phyloP scores from a whole-genome alignment of 2,113 vertebrate species.

The Hyaena hyaena region DNA sequence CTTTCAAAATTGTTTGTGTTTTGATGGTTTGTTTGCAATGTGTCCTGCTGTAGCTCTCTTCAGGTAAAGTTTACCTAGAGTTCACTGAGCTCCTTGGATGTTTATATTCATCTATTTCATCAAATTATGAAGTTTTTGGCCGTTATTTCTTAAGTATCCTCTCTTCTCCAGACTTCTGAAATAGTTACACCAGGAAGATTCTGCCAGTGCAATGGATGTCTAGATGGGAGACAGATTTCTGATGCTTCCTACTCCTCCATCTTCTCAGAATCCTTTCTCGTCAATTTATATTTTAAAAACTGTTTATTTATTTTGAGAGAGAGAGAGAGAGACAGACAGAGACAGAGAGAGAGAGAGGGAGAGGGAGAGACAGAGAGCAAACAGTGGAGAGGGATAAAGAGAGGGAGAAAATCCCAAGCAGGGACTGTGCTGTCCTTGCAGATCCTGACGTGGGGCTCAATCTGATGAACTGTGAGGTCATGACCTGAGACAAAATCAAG shows the following conservation, averaged over 20 bases:
- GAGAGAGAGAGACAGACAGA: no score
- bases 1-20: not conserved
- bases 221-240: not conserved
- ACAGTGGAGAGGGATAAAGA: no score
- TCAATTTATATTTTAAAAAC: not conserved
- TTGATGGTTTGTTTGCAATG: not conserved
- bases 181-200: not conserved
- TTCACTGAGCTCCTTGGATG: not conserved
- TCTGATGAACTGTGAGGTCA: no score
- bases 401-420: no score
- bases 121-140: not conserved
- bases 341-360: no score
- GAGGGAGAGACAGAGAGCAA: no score
- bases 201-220: not conserved
- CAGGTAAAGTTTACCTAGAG: not conserved
- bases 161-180: not conserved
- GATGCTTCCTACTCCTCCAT: not conserved
- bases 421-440: no score
- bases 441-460: no score
- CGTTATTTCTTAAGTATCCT: not conserved
- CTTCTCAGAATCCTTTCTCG: constrained; percentile 20
- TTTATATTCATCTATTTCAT: not conserved
- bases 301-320: no score
- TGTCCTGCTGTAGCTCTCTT: not conserved
- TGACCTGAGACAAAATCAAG: no score